phyloP scores from a whole-genome alignment of 2,113 vertebrate species.

The Phyllostomus hastatus region DNA sequence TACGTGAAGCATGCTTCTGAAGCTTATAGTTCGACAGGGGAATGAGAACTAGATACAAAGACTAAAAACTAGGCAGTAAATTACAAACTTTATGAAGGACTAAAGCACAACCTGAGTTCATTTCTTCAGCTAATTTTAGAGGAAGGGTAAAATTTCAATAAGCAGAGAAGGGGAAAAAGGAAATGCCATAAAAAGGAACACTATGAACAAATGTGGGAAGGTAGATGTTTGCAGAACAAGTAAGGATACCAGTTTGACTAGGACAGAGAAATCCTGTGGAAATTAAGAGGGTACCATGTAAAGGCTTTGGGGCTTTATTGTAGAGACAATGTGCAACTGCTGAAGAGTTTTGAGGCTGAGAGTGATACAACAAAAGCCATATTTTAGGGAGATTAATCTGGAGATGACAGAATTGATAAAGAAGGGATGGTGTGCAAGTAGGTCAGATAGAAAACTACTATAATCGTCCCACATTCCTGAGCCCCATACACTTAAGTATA shows the following conservation, averaged over 20 bases:
- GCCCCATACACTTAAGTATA: neutral
- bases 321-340: slow-evolving; percentile 4
- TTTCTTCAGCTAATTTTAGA: slow-evolving; percentile 26
- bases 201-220: neutral
- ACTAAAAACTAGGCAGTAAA: neutral
- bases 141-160: neutral
- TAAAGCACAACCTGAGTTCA: neutral
- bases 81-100: neutral
- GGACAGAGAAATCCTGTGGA: neutral
- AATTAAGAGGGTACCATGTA: neutral
- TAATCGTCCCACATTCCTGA: neutral
- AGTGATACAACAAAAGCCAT: neutral
- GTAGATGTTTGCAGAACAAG: slow-evolving; percentile 17
- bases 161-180: slow-evolving; percentile 13
- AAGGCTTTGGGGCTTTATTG: neutral
- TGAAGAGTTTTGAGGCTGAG: neutral
- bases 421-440: neutral
- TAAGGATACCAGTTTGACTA: neutral
- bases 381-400: neutral
- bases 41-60: neutral
- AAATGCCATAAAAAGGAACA: slow-evolving; percentile 33
- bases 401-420: neutral
- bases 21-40: neutral
- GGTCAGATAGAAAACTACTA: neutral
- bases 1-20: neutral